Evolutionary conservation across 2,797 vertebrate species (phyloP).

Genomic region (Lutjanus campechanus): DNA sequence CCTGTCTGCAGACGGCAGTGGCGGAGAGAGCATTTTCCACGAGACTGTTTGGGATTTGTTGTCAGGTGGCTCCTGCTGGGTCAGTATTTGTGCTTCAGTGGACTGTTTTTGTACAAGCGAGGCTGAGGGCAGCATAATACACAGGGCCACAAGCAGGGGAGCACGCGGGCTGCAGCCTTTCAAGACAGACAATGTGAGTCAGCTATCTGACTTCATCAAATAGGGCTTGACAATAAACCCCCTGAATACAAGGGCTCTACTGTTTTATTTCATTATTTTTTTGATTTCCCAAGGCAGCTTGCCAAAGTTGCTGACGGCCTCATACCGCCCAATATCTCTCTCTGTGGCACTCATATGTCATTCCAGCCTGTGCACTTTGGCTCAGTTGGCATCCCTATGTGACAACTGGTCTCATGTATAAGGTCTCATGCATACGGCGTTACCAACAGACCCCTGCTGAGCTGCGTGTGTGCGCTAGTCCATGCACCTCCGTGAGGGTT

Average conservation of each 20-base stretch:
- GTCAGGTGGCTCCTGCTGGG: slow-evolving; percentile 63
- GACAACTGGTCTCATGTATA: slow-evolving; percentile 79
- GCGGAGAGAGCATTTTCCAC: slow-evolving; percentile 4
- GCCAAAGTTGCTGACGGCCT: slow-evolving; percentile 81
- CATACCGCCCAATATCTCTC: slow-evolving; percentile 79
- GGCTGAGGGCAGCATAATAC: slow-evolving; percentile 59
- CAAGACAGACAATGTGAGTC: slow-evolving; percentile 77
- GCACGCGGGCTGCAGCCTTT: slow-evolving; percentile 60
- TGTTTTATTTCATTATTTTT: slow-evolving; percentile 82
- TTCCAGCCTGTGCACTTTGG: slow-evolving; percentile 75
- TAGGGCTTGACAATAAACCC: slow-evolving; percentile 82
- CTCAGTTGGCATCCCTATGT: slow-evolving; percentile 72
- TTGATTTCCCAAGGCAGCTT: slow-evolving; percentile 82
- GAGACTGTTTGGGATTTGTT: slow-evolving; percentile 39
- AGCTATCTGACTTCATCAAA: slow-evolving; percentile 85
- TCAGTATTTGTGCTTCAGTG: slow-evolving; percentile 63
- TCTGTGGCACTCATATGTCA: slow-evolving; percentile 78
- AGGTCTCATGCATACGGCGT: slow-evolving; percentile 59
- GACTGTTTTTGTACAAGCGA: slow-evolving; percentile 57
- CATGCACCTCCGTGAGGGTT: slow-evolving; percentile 21
- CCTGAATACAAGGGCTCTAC: slow-evolving; percentile 78
- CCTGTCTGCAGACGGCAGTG: slow-evolving; percentile 6
- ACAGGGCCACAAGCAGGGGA: slow-evolving; percentile 59
- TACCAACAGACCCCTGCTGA: slow-evolving; percentile 39
- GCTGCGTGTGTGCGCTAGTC: slow-evolving; percentile 9